Evolutionary conservation across 2,797 vertebrate species (phyloP).

Genomic region (Jordanella pulchra): DNA sequence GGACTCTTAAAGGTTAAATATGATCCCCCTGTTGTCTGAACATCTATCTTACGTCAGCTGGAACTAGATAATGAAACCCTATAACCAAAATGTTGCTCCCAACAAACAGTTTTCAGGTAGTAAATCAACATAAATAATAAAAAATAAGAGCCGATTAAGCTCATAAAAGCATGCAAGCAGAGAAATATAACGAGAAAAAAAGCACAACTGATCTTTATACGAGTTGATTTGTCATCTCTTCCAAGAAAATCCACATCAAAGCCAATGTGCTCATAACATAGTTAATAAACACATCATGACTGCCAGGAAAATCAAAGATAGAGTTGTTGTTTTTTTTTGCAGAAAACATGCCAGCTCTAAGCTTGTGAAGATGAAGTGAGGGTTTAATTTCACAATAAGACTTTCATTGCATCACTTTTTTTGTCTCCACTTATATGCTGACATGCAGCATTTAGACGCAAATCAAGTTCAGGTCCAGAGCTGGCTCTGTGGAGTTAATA

Average conservation of each 20-base stretch:
- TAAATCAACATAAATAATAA: slow-evolving; percentile 1
- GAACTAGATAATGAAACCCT: background rate
- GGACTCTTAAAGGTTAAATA: slow-evolving; percentile 26
- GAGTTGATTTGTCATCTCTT: slow-evolving; percentile 37
- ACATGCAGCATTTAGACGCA: background rate
- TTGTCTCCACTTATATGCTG: slow-evolving; percentile 1
- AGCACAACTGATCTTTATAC: slow-evolving; percentile 38
- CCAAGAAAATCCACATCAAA: slow-evolving; percentile 54
- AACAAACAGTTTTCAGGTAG: background rate
- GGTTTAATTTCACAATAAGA: slow-evolving; percentile 28
- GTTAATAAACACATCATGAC: slow-evolving; percentile 37
- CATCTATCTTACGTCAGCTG: slow-evolving; percentile 6
- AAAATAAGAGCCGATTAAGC: slow-evolving; percentile 41
- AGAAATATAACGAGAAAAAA: slow-evolving; percentile 44
- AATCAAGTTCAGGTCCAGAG: background rate
- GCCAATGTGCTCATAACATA: slow-evolving; percentile 24
- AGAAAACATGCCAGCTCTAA: slow-evolving; percentile 41
- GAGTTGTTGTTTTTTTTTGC: slow-evolving; percentile 39
- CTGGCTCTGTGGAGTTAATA: background rate
- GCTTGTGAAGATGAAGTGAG: slow-evolving; percentile 16
- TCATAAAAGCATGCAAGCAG: slow-evolving; percentile 22
- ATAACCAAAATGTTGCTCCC: too few relatives aligned
- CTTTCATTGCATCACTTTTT: background rate
- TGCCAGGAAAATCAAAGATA: slow-evolving; percentile 30
- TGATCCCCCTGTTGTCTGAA: background rate